Evolutionary conservation across 2,113 vertebrate species (phyloP), one percentile per base, ranked within the genome.

Genomic region (Callipepla californica): DNA sequence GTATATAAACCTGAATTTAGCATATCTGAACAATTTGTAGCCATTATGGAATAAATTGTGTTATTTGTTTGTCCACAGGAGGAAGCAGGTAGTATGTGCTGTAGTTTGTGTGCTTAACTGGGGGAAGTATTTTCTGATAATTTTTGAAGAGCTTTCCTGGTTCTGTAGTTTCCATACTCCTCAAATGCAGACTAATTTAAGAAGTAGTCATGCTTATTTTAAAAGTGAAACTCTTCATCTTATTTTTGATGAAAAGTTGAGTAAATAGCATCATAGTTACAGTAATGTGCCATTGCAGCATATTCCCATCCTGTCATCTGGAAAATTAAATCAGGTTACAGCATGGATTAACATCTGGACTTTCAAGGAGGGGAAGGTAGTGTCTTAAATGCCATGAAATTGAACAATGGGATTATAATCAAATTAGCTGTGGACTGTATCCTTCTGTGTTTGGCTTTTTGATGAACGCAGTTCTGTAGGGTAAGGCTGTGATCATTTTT

Each of bases 351-450:
- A 96, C 97, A 95, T 96, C 93, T 94, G 86, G 89, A 82, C 86
- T 96, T 96, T 94, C 95, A 93, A 96, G 95, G 91, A 96, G 93
- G 93, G 84, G 72, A 96, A 97, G 95, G 96, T 94, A 94, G 67
- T 97, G 92, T 96, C 93, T 98, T 98, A 98, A 98, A 98, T 95
- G 96, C 98, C 97, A 98, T 99, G 98, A 98, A 98, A 98, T 98
- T 96, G 92, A 98, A 97, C 97, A 98, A 98, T 98, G 95, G 97
- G 98, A 98, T 98, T 98, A 98, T 89, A 79, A 93, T 30, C 51
- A 28, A 30, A 30, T 53, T 30, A 53, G 51, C 51, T 30, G 26
- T 28, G 26, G 51, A 53, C 51, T 28, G 95, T 98, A 89, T 96
- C 94, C 65, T 90, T 59, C 95, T 94, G 62, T 89, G 93, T 96